A percentile compares a stretch with the other conserved stretches of the same genome.
Evolutionary conservation across 2,113 vertebrate species (phyloP).

Genomic region (Oxyura jamaicensis): DNA sequence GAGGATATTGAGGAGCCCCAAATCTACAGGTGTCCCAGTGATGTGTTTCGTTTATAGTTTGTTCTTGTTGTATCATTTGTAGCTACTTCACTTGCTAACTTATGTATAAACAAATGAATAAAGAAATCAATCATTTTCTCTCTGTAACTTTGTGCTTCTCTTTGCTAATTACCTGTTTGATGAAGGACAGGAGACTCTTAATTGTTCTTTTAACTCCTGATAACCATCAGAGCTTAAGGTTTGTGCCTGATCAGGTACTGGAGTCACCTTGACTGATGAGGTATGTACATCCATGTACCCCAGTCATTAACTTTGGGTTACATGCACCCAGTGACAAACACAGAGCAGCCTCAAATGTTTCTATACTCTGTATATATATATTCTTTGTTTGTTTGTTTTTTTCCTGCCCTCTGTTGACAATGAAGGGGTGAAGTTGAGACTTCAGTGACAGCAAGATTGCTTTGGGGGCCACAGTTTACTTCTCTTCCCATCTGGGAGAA

Average conservation of each 20-base stretch:
- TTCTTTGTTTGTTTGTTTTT: not conserved
- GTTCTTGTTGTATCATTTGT: not conserved
- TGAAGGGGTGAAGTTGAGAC: not conserved
- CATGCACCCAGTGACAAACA: not conserved
- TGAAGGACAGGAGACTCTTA: not conserved
- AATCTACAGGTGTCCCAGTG: not conserved
- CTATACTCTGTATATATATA: not conserved
- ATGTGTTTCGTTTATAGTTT: not conserved
- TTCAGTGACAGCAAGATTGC: not conserved
- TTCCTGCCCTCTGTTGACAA: not conserved
- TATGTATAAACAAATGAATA: not conserved
- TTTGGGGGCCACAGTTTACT: not conserved
- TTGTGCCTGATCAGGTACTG: not conserved
- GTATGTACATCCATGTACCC: not conserved
- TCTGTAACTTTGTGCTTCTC: not conserved
- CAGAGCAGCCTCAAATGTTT: not conserved
- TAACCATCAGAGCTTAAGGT: not conserved
- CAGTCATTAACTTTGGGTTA: rapidly evolving
- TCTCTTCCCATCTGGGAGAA: not conserved
- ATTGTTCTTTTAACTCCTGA: not conserved
- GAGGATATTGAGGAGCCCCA: not conserved
- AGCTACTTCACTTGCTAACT: not conserved
- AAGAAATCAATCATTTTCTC: not conserved
- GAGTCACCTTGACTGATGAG: not conserved
- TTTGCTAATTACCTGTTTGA: not conserved